These are phyloP conservation scores for Hydropsyche betteni DNA, from an alignment of 2,888 invertebrate species.

Conservation along the genomic window DNA sequence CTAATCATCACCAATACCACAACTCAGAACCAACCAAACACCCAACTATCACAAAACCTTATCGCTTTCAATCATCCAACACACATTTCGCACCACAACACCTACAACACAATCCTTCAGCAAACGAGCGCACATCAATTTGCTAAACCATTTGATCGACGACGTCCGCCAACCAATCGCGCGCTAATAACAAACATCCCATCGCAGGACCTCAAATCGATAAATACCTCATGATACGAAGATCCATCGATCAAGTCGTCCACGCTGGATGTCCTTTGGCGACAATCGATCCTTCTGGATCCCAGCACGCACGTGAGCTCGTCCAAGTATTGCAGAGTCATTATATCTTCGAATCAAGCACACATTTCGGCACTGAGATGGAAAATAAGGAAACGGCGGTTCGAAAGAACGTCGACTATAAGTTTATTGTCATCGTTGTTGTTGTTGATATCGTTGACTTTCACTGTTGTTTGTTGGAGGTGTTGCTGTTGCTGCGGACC, in stretches of 20 bases:
- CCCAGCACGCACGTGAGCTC: slow-evolving; percentile 65
- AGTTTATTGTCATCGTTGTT: too few species aligned
- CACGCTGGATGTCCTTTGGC: slow-evolving; percentile 63
- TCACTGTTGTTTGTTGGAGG: too few species aligned
- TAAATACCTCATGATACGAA: slow-evolving; percentile 27
- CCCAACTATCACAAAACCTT: too few species aligned
- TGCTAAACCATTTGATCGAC: slow-evolving; percentile 22
- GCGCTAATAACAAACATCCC: slow-evolving; percentile 11
- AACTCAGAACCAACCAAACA: too few species aligned
- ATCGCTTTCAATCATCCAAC: too few species aligned
- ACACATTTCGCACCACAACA: background rate
- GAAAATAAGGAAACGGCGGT: too few species aligned
- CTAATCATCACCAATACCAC: too few species aligned
- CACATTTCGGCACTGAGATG: too few species aligned
- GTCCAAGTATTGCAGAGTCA: slow-evolving; percentile 65
- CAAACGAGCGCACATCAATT: slow-evolving; percentile 12
- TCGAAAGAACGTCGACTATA: too few species aligned
- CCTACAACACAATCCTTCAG: background rate
- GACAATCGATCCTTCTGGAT: slow-evolving; percentile 61
- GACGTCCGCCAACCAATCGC: slow-evolving; percentile 9
- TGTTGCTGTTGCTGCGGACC: background rate
- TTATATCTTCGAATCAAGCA: slow-evolving; percentile 53
- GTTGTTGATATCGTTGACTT: too few species aligned
- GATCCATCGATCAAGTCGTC: slow-evolving; percentile 61
- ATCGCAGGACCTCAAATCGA: background rate